Conservation (phyloP, 1,140 invertebrate genomes). For the Solenopsis fugax region DNA sequence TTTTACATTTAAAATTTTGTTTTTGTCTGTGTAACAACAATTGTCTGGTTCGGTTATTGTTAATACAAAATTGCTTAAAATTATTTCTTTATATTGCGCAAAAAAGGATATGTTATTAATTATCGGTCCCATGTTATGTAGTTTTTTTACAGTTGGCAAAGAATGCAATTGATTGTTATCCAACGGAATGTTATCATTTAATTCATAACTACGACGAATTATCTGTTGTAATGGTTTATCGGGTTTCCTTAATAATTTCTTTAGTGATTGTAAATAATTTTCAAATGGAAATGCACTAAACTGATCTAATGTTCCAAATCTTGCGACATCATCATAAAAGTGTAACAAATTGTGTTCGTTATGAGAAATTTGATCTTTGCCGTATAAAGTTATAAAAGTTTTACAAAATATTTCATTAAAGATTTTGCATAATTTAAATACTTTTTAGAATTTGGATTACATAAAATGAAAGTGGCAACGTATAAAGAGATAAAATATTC, state of each 20-base stretch:
- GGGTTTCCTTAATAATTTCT: constrained; percentile 1
- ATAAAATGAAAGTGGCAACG: constrained; percentile 1
- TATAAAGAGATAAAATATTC: constrained; percentile 8
- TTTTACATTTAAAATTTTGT: constrained; percentile 5
- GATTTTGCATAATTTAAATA: constrained; percentile 15
- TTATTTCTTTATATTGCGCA: constrained; percentile 8
- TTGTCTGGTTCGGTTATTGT: constrained; percentile 21
- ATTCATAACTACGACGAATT: constrained; percentile 6
- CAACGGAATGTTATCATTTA: not conserved
- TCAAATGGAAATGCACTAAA: constrained; percentile 17
- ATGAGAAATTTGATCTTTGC: not conserved
- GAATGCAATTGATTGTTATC: not conserved
- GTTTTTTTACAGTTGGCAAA: not conserved
- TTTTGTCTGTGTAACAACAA: not conserved
- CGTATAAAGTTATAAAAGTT: not conserved
- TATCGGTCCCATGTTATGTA: constrained; percentile 7
- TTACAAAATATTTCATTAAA: constrained; percentile 10
- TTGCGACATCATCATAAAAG: not conserved
- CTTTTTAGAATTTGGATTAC: not conserved
- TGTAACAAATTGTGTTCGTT: not conserved
- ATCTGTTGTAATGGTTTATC: constrained; percentile 8
- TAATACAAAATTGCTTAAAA: constrained; percentile 14
- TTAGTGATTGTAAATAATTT: constrained; percentile 11
- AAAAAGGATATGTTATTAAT: constrained; percentile 5
- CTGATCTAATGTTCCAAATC: constrained; percentile 4